phyloP scores from a whole-genome alignment of 1,140 invertebrate species.

The Ditylenchus dipsaci region DNA sequence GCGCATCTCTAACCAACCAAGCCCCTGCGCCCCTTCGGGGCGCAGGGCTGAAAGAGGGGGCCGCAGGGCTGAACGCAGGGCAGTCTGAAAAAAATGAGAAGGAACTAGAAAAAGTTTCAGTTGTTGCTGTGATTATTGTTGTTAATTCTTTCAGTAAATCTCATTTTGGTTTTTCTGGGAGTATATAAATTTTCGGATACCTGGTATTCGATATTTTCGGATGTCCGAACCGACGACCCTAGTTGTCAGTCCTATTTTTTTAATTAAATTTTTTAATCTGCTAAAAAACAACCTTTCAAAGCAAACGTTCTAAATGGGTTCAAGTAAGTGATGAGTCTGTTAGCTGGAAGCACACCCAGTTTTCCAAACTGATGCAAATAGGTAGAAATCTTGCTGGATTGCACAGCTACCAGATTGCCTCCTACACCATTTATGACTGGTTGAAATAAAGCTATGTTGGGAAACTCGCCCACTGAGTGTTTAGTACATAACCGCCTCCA shows the following conservation, averaged over 20 bases:
- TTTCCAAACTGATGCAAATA: conserved; percentile 69
- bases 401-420: conserved; percentile 78
- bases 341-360: conserved; percentile 70
- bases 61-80: no score
- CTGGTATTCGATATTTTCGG: neutral
- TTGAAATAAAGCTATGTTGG: conserved; percentile 78
- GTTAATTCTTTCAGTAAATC: no score
- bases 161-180: no score
- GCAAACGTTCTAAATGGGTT: conserved; percentile 67
- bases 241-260: no score
- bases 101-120: no score
- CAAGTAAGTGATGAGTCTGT: conserved; percentile 69
- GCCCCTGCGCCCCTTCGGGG: no score
- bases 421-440: conserved; percentile 83
- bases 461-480: conserved; percentile 72
- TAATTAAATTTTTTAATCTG: conserved; percentile 15
- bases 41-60: no score
- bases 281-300: conserved; percentile 69
- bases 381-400: conserved; percentile 86
- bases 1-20: no score
- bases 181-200: no score
- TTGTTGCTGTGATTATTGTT: no score
- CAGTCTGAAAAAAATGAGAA: no score
- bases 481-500: conserved; percentile 64
- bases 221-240: no score